Conservation (phyloP, 2,113 vertebrate species). For the Alethe diademata region DNA sequence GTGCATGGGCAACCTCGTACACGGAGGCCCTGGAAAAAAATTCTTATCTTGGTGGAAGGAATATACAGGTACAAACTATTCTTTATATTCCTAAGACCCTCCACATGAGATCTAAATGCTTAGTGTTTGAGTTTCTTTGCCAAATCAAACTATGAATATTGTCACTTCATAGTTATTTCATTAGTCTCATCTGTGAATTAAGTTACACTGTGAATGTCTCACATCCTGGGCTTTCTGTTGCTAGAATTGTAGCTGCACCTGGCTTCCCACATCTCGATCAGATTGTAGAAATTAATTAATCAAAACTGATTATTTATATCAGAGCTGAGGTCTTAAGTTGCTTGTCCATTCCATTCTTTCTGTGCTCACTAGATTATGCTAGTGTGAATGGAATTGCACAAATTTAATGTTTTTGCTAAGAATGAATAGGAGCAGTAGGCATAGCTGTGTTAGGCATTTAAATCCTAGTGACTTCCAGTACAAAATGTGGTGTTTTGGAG, state of each 20-base stretch:
- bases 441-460: neutral
- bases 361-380: neutral
- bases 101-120: neutral
- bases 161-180: neutral
- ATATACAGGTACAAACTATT: constrained; percentile 89
- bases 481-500: neutral
- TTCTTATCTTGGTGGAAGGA: constrained; percentile 95
- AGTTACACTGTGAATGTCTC: neutral
- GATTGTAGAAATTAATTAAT: neutral
- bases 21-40: constrained; percentile 97
- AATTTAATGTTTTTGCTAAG: neutral
- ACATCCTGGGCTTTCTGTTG: constrained; percentile 22
- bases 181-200: neutral
- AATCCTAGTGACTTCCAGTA: neutral
- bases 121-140: neutral
- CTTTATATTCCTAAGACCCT: constrained; percentile 15
- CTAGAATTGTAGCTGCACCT: neutral
- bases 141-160: neutral
- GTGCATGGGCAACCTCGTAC: constrained; percentile 94
- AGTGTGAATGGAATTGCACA: neutral
- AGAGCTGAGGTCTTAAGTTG: constrained; percentile 6
- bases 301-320: neutral
- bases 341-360: constrained; percentile 12
- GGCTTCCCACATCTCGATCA: neutral
- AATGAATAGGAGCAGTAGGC: neutral